These are phyloP conservation scores for Harpagus bidentatus DNA, from an alignment of 2,113 vertebrate species.

Conservation along the genomic window DNA sequence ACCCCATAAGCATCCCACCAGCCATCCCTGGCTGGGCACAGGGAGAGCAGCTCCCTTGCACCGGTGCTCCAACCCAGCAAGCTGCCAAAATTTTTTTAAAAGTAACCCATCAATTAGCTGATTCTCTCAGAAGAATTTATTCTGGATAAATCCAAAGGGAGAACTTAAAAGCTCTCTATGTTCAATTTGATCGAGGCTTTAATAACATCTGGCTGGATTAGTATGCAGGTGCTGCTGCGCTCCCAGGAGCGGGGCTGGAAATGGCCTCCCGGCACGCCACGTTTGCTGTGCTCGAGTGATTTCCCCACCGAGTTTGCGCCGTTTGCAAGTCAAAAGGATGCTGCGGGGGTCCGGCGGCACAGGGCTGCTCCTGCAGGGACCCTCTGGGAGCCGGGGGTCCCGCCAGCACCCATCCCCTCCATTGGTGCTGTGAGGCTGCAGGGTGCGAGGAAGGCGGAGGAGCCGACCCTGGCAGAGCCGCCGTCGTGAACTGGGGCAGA, in stretches of 20 bases:
- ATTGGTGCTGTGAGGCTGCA: not conserved
- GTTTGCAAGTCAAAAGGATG: not conserved
- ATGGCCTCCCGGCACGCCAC: accelerated
- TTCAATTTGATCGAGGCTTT: not conserved
- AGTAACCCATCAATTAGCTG: not conserved
- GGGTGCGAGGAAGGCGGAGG: not conserved
- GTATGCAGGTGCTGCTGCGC: not conserved
- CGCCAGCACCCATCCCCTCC: accelerated
- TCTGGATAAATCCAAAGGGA: not conserved
- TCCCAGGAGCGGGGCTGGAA: not conserved
- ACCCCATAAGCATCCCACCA: not conserved
- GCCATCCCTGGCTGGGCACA: not conserved
- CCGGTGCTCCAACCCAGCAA: not conserved
- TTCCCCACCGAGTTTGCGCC: accelerated
- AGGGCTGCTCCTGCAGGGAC: not conserved
- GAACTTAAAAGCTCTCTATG: not conserved
- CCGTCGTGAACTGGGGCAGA: not conserved
- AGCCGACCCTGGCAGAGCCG: not conserved
- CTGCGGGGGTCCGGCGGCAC: not conserved
- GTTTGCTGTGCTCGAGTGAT: not conserved
- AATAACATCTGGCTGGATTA: not conserved
- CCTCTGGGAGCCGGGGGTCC: not conserved
- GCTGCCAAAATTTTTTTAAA: not conserved
- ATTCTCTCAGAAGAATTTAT: not conserved
- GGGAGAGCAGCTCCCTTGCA: not conserved